Evolutionary conservation across 2,888 invertebrate genomes (phyloP).

Genomic region (Trachelus iudaicus): DNA sequence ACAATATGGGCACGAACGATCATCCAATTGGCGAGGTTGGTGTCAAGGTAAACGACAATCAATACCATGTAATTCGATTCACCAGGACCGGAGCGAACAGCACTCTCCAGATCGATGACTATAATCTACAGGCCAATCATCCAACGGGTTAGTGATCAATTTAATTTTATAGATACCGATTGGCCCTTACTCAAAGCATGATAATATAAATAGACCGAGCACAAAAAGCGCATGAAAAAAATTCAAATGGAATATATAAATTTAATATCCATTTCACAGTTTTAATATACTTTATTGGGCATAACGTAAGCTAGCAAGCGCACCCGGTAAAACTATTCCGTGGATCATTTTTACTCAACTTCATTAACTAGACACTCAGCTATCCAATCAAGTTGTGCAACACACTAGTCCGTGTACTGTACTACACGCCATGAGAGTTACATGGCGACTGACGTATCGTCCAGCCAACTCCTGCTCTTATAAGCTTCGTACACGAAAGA

Average conservation of each 20-base stretch:
- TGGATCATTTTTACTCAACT: background rate
- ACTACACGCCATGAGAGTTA: background rate
- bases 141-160: slow-evolving; percentile 77
- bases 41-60: slow-evolving; percentile 92
- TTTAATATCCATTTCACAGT: background rate
- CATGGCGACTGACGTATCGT: background rate
- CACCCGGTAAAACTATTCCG: background rate
- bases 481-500: background rate
- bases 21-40: slow-evolving; percentile 90
- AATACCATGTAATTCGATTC: slow-evolving; percentile 93
- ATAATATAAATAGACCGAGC: background rate
- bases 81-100: slow-evolving; percentile 90
- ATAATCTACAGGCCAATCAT: slow-evolving; percentile 84
- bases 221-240: background rate
- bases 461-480: background rate
- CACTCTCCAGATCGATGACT: slow-evolving; percentile 91
- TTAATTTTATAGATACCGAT: background rate
- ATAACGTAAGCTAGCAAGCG: background rate
- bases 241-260: background rate
- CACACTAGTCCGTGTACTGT: background rate
- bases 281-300: background rate
- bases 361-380: background rate
- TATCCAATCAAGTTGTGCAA: background rate
- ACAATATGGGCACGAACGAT: slow-evolving; percentile 93
- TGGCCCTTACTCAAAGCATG: background rate